Evolutionary conservation across 2,797 vertebrate species (phyloP), one percentile per base, ranked within the genome.

Genomic region (Poecilia picta): DNA sequence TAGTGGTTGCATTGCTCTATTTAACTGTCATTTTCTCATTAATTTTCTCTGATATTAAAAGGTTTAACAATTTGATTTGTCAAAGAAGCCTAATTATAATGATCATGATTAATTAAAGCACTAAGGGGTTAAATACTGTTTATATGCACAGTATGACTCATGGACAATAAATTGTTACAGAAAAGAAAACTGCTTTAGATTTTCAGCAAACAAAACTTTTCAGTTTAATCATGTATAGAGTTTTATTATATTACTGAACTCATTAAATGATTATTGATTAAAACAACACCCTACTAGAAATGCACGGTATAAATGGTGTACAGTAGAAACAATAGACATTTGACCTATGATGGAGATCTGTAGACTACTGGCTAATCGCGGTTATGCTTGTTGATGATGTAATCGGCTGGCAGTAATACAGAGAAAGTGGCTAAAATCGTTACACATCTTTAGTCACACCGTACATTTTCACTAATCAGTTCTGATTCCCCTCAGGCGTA

Each of bases 401-500:
- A 51, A 51, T 51, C 7, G 8, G 8, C 8, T 51, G 49, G 49
- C 49, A 51, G 18, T 23, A 23, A 8, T 23, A 51, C 20, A 8
- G 49, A 51, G 49, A 7, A 49, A 49, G 18, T 49, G 47, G 6
- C 18, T 49, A 7, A 49, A 18, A 23, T 51, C 49, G 20, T 51
- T 51, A 8, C 20, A 8, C 49, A 51, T 51, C 49, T 20, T 23
- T 41, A 5, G n/a, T n/a, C n/a, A n/a, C 23, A 15, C 25, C 23
- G 8, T 6, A 55, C 7, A 20, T 68, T 68, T 68, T 68, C 36
- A 23, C 20, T 68, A 39, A 70, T n/a, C 41, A 5, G 39, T n/a
- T 28, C 66, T 25, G 66, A n/a, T 45, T 70, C 25, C 23, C 20
- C 18, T 25, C 64, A 99, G 98, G 91, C 97, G 98, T 70, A 97